A percentile compares a stretch with the other conserved stretches of the same genome.
Evolutionary conservation across 2,888 invertebrate species (phyloP).

Genomic region (Pediacus dermestoides): DNA sequence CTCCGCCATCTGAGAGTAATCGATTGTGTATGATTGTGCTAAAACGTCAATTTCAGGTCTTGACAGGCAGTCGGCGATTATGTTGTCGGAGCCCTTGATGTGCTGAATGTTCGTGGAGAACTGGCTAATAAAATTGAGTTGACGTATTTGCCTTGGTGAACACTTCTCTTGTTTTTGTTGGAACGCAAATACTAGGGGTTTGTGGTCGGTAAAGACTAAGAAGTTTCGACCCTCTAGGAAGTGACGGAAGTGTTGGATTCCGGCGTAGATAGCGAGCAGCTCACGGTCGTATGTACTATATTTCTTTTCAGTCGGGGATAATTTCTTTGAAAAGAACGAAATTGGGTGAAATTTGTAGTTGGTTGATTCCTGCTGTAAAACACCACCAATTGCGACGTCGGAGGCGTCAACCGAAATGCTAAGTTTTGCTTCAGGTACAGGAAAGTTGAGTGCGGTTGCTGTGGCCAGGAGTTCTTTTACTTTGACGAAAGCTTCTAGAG

Average conservation of each 20-base stretch:
- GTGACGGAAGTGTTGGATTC: constrained; percentile 9
- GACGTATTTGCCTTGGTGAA: constrained; percentile 38
- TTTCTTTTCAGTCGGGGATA: constrained; percentile 36
- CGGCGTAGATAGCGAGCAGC: constrained; percentile 14
- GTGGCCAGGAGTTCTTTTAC: constrained; percentile 12
- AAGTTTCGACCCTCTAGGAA: constrained; percentile 12
- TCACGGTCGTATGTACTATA: constrained; percentile 38
- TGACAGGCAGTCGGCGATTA: constrained; percentile 40
- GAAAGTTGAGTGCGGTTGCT: constrained; percentile 17
- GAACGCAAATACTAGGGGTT: constrained; percentile 40
- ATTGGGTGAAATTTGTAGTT: constrained; percentile 35
- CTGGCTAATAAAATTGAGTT: constrained; percentile 35
- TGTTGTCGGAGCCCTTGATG: constrained; percentile 37
- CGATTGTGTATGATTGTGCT: background rate
- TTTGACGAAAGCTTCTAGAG: constrained; percentile 14
- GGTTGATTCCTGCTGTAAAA: constrained; percentile 36
- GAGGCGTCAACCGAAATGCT: constrained; percentile 20
- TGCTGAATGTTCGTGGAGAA: constrained; percentile 41
- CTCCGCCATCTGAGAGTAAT: constrained; percentile 7
- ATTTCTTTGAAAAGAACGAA: constrained; percentile 41
- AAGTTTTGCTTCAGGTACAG: constrained; percentile 25
- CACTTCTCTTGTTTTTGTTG: constrained; percentile 29
- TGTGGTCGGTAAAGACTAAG: constrained; percentile 38
- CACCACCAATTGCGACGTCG: constrained; percentile 37
- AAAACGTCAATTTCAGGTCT: constrained; percentile 11